These are phyloP conservation scores for Aldrovandia affinis DNA, from an alignment of 2,797 vertebrate species.

Conservation along the genomic window DNA sequence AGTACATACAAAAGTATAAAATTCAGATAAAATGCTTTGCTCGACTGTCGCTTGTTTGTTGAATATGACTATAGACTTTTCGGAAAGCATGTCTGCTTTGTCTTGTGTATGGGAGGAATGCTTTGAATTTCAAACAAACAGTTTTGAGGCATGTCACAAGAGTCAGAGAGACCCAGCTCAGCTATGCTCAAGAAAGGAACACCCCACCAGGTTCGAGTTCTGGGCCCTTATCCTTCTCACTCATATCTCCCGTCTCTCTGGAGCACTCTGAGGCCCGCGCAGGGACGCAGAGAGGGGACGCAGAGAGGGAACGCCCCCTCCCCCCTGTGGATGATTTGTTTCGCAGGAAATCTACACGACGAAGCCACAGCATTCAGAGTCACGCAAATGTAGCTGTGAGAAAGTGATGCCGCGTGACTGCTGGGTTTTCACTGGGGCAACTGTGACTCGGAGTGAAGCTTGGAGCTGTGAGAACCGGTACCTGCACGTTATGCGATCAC, in stretches of 20 bases:
- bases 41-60: neutral
- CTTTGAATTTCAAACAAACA: neutral
- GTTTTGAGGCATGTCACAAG: neutral
- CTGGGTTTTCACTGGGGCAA: neutral
- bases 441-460: neutral
- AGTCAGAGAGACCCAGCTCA: neutral
- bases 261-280: neutral
- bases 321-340: neutral
- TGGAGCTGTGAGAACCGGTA: neutral
- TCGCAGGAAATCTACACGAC: neutral
- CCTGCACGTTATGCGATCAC: neutral
- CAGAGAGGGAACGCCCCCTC: too few species aligned
- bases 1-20: neutral
- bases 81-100: conserved; percentile 2
- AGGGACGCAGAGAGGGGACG: neutral
- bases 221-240: neutral
- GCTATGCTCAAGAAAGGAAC: neutral
- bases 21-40: neutral
- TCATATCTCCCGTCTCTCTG: neutral
- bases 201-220: neutral
- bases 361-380: neutral
- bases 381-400: neutral
- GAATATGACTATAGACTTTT: neutral
- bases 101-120: neutral
- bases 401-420: neutral